Percentiles rank a stretch among this genome's conserved stretches.
Evolutionary conservation across 2,888 invertebrate genomes (phyloP).

Genomic region (Uloborus plumipes): DNA sequence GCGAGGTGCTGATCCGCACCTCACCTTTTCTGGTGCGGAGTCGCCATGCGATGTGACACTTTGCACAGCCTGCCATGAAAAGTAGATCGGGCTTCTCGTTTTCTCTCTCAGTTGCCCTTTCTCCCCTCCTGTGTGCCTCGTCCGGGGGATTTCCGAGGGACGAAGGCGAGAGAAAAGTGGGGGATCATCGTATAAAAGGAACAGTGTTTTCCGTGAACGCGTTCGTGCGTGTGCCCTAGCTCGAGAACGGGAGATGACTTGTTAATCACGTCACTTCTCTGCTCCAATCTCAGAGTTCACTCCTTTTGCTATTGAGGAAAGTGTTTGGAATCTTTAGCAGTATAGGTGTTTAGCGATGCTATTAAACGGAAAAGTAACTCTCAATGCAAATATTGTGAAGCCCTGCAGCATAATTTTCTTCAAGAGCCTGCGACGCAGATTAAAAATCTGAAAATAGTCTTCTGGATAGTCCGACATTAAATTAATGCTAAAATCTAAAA

Average conservation of each 20-base stretch:
- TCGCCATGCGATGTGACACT: constrained; percentile 64
- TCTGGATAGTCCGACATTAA: too few relatives aligned
- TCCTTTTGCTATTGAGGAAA: background rate
- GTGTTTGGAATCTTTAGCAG: too few relatives aligned
- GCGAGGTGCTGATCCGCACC: constrained; percentile 60
- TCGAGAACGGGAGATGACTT: constrained; percentile 57
- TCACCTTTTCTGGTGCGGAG: constrained; percentile 36
- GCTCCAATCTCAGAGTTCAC: constrained; percentile 2
- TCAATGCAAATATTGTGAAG: too few relatives aligned
- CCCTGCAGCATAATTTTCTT: too few relatives aligned
- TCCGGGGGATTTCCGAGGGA: constrained; percentile 25
- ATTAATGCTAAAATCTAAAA: too few relatives aligned
- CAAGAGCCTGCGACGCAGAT: too few relatives aligned
- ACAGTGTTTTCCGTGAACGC: constrained; percentile 53
- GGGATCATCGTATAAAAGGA: constrained; percentile 50
- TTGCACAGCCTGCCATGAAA: constrained; percentile 63
- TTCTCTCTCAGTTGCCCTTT: constrained; percentile 9
- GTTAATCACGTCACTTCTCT: constrained; percentile 46
- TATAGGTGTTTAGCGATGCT: too few relatives aligned
- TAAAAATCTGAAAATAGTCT: too few relatives aligned
- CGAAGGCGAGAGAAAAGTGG: constrained; percentile 17
- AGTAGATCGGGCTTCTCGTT: constrained; percentile 59
- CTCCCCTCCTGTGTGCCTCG: background rate
- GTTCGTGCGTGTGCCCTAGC: constrained; percentile 41
- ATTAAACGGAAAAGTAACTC: too few relatives aligned